phyloP scores from a whole-genome alignment of 2,113 vertebrate genomes.

The Entosphenus tridentatus region DNA sequence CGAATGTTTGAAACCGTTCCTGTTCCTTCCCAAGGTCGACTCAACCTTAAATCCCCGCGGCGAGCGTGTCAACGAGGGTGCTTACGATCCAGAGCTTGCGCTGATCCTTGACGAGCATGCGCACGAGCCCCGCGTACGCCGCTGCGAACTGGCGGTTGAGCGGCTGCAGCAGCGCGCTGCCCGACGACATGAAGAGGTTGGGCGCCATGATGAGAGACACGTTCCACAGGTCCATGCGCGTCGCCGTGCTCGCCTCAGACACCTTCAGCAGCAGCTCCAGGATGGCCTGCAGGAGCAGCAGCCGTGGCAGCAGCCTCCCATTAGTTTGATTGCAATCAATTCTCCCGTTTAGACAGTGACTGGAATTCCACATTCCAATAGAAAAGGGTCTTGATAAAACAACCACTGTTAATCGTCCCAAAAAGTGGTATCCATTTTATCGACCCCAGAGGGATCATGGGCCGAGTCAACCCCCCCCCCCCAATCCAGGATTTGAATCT shows the following conservation, averaged over 20 bases:
- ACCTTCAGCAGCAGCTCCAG: constrained; percentile 83
- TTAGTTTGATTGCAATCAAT: no score
- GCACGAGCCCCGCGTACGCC: neutral
- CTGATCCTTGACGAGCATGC: constrained; percentile 1
- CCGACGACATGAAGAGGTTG: constrained; percentile 62
- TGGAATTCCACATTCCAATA: no score
- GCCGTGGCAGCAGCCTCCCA: neutral
- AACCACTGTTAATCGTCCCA: no score
- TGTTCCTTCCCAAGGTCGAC: no score
- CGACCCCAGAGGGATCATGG: no score
- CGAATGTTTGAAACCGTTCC: no score
- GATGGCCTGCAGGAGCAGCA: constrained; percentile 32
- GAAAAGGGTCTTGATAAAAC: no score
- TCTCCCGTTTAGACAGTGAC: no score
- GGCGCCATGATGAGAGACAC: constrained; percentile 89
- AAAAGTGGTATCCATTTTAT: no score
- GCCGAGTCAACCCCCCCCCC: no score
- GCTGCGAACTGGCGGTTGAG: neutral
- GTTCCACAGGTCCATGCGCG: constrained; percentile 82
- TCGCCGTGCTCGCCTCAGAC: constrained; percentile 52
- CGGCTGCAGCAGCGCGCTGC: neutral
- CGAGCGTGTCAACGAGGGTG: neutral
- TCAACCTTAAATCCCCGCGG: no score
- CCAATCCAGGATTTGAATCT: no score
- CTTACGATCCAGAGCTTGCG: neutral